Conservation (phyloP, 1,140 invertebrate genomes). For the Kradibia gibbosae region DNA sequence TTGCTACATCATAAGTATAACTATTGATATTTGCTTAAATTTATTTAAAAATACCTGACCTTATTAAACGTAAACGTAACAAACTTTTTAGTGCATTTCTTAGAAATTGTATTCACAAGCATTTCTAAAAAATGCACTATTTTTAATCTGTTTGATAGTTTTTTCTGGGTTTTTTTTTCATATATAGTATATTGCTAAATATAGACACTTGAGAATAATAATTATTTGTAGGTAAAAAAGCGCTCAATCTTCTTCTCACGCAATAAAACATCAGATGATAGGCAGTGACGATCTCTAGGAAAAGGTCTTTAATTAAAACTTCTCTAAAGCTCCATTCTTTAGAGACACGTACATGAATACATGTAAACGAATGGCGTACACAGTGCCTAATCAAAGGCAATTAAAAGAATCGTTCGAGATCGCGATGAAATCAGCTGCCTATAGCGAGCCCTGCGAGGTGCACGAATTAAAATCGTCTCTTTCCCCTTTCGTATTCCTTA, state of each 20-base stretch:
- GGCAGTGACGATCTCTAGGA: slow-evolving; percentile 33
- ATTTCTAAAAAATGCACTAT: too few species aligned
- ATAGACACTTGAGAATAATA: neutral
- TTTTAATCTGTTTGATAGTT: too few species aligned
- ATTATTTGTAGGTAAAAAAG: neutral
- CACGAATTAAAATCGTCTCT: slow-evolving; percentile 30
- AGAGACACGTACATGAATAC: slow-evolving; percentile 5
- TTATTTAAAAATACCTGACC: too few species aligned
- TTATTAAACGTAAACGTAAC: too few species aligned
- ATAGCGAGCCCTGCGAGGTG: slow-evolving; percentile 24
- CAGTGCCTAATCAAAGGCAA: slow-evolving; percentile 35
- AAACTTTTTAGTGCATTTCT: too few species aligned
- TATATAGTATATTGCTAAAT: too few species aligned
- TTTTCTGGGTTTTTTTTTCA: too few species aligned
- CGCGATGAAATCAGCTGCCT: slow-evolving; percentile 32
- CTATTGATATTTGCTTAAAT: too few species aligned
- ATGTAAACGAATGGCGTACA: neutral
- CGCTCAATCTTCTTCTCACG: neutral
- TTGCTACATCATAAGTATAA: too few species aligned
- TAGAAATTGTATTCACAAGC: too few species aligned
- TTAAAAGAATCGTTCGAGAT: slow-evolving; percentile 36
- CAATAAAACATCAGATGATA: slow-evolving; percentile 29
- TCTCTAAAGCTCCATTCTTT: slow-evolving; percentile 7
- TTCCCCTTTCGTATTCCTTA: neutral
- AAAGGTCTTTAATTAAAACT: slow-evolving; percentile 38